Evolutionary conservation across 2,113 vertebrate genomes (phyloP).

Genomic region (Motacilla alba): DNA sequence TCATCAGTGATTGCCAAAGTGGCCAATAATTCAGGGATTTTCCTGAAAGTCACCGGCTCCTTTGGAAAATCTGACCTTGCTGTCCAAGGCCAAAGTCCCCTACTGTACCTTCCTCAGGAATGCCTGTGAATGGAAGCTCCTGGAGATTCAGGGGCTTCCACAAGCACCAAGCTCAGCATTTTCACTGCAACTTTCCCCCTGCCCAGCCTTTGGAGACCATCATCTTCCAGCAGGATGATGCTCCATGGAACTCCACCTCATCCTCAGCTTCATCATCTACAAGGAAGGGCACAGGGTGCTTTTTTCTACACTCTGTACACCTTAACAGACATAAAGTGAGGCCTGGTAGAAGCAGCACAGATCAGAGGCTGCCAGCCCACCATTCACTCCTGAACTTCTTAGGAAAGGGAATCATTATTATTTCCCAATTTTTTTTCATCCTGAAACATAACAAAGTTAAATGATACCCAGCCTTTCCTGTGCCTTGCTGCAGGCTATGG

Average conservation of each 20-base stretch:
- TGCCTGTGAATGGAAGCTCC: neutral
- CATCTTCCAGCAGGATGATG: neutral
- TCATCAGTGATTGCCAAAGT: constrained; percentile 13
- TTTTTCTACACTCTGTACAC: neutral
- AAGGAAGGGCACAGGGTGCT: neutral
- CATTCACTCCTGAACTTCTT: neutral
- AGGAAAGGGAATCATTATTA: neutral
- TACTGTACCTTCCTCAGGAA: neutral
- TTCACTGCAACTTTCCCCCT: neutral
- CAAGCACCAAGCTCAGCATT: neutral
- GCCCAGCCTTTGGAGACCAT: neutral
- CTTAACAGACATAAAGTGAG: neutral
- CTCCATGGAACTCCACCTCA: neutral
- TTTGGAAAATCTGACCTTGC: constrained; percentile 11
- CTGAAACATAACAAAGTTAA: neutral
- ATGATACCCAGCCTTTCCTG: neutral
- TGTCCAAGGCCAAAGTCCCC: neutral
- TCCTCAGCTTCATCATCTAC: neutral
- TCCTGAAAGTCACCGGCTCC: constrained; percentile 29
- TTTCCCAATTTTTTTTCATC: neutral
- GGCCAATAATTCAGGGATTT: neutral
- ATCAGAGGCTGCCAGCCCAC: neutral
- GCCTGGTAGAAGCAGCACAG: neutral
- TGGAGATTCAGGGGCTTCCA: neutral
- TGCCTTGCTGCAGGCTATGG: neutral